Conservation (phyloP, 2,113 vertebrate genomes). For the Sterna hirundo region DNA sequence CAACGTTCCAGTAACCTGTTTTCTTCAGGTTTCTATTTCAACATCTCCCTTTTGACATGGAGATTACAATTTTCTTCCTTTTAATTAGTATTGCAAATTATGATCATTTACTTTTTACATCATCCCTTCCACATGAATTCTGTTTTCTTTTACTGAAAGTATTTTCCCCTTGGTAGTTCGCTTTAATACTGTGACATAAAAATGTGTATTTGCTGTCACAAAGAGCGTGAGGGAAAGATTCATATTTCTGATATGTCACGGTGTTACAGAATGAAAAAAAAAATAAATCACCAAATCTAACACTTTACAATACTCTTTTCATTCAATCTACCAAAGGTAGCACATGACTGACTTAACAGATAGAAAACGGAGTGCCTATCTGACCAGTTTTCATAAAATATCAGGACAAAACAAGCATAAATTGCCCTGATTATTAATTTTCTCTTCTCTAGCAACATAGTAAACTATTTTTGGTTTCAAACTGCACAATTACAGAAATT, state of each 20-base stretch:
- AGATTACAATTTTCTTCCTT: not conserved
- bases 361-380: not conserved
- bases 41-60: not conserved
- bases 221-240: not conserved
- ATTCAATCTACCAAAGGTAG: not conserved
- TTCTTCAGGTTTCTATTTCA: not conserved
- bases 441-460: not conserved
- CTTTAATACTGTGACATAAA: not conserved
- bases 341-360: not conserved
- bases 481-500: not conserved
- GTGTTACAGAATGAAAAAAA: not conserved
- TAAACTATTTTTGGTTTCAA: not conserved
- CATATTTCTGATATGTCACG: not conserved
- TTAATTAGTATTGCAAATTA: not conserved
- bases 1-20: not conserved
- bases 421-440: not conserved
- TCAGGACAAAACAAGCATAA: not conserved
- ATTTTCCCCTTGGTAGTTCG: not conserved
- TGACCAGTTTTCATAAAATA: not conserved
- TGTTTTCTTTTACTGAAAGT: not conserved
- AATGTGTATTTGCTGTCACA: not conserved
- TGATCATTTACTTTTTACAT: not conserved
- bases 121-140: not conserved
- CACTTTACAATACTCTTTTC: not conserved
- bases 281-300: not conserved